Evolutionary conservation across 2,888 invertebrate species (phyloP), one percentile per base, ranked within the genome.

Genomic region (Metalampra italica): DNA sequence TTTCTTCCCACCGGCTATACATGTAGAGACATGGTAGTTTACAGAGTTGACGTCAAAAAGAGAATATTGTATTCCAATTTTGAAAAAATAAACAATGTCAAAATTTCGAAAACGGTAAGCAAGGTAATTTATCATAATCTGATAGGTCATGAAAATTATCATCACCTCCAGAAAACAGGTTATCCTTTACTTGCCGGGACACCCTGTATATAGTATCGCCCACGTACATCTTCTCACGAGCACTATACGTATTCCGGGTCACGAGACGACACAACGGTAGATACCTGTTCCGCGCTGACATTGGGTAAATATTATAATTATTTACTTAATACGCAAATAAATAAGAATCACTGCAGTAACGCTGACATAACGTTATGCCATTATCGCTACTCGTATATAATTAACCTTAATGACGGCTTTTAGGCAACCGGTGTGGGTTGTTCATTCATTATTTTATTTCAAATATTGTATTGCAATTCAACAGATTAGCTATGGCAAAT

Each of bases 231-330:
- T 74, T 69, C 68, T 74, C 74, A 74, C 71, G 69, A 68, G 64
- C 64, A 50, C 56, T 53, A 63, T 43, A 30, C 62, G 62, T 69
- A 70, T 75, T 76, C 71, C 75, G 63, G 75, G 73, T 76, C 75
- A 75, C 75, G 62, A 77, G 75, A 78, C 75, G 62, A 68, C 54
- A 60, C 77, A 82, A 82, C 78, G 78, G 80, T 80, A 71, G 67
- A 70, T 71, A 67, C 69, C 60, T 59, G 73, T 68, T 69, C 63
- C 59, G 56, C 55, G 55, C 53, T 32, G 56, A 58, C 60, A 65
- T 60, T 57, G 62, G 64, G 67, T 56, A 58, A 9, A 36, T n/a
- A 36, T 36, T 36, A 36, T n/a, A 36, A 36, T 55, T 55, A 54
- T 54, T 50, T 53, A 22, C 22, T 22, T 22, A 22, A 57, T 64